Base-by-base conservation (phyloP, 2,888 invertebrate species). In the Buathra laborator region DNA sequence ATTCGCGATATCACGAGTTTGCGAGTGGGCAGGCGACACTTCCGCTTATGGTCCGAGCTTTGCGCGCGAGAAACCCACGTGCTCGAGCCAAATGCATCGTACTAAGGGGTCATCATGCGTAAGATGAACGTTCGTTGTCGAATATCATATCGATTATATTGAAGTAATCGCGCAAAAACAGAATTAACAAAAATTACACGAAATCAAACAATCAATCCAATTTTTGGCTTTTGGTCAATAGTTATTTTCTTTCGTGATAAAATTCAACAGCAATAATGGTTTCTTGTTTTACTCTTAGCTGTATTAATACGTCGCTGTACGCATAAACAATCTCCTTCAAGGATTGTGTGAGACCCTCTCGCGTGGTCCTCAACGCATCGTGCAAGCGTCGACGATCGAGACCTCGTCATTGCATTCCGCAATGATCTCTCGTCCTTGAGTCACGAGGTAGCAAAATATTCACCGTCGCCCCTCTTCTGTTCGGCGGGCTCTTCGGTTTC, bases 381-480 rank as follows among this genome's bases (percentile, higher is more conserved):
- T 16, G 9, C 37, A 43, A 43, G 24, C 44, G 71, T 59, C 59
- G 44, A 66, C 62, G 66, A 79, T 81, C 46, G 51, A 72, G 75
- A 78, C 48, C 59, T 79, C 85, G 85, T 81, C 85, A 76, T 76
- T 82, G 82, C 85, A 85, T 85, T 85, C 85, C 82, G 59, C 75
- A 59, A 56, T 82, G 80, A 7, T 62, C 14, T 85, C 81, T 83
- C 67, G 86, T 87, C 87, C 87, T 86, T 88, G 86, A 86, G 86
- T 84, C 79, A 84, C 83, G 70, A 86, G 83, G 82, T 72, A 37
- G 71, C 76, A 59, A 85, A 76, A 85, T 82, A 85, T 85, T 85
- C 85, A 75, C 84, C 84, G 84, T 86, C 85, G 74, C 81, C 81
- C 81, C 79, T 82, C 79, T 75, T 79, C 59, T 56, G 46, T 43